Conservation (phyloP, 2,888 invertebrate genomes). For the Lasioglossum pauxillum region DNA sequence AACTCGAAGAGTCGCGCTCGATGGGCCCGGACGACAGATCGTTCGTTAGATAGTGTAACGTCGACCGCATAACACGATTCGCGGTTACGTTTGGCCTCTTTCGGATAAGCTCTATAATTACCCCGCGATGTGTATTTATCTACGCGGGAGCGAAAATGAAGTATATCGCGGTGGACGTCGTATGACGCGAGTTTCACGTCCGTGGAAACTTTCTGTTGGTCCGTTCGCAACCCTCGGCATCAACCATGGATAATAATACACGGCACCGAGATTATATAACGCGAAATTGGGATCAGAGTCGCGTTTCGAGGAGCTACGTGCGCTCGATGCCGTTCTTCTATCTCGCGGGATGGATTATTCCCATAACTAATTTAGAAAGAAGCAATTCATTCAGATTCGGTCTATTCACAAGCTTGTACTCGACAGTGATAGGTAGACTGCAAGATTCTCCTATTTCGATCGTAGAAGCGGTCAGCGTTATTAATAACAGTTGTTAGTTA, state of each 20-base stretch:
- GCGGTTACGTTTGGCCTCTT: not conserved
- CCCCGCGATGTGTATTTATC: not conserved
- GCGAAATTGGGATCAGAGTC: conserved; percentile 32
- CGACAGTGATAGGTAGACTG: not conserved
- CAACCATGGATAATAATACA: conserved; percentile 51
- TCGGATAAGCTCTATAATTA: conserved; percentile 23
- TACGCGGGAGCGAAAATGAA: not conserved
- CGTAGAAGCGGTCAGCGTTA: no score
- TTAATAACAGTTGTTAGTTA: no score
- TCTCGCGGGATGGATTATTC: not conserved
- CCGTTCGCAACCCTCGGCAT: not conserved
- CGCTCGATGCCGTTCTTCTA: not conserved
- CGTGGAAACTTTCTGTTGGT: conserved; percentile 21
- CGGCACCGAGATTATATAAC: conserved; percentile 42
- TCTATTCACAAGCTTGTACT: not conserved
- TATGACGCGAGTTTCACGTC: not conserved
- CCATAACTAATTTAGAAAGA: not conserved
- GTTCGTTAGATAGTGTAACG: not conserved
- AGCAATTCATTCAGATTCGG: not conserved
- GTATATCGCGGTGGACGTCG: conserved; percentile 1
- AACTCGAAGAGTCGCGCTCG: not conserved
- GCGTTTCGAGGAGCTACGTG: not conserved
- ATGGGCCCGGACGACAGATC: not conserved
- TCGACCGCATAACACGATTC: not conserved
- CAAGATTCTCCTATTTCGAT: no score